Evolutionary conservation across 2,888 invertebrate species (phyloP).

Genomic region (Ormyrus thymus): DNA sequence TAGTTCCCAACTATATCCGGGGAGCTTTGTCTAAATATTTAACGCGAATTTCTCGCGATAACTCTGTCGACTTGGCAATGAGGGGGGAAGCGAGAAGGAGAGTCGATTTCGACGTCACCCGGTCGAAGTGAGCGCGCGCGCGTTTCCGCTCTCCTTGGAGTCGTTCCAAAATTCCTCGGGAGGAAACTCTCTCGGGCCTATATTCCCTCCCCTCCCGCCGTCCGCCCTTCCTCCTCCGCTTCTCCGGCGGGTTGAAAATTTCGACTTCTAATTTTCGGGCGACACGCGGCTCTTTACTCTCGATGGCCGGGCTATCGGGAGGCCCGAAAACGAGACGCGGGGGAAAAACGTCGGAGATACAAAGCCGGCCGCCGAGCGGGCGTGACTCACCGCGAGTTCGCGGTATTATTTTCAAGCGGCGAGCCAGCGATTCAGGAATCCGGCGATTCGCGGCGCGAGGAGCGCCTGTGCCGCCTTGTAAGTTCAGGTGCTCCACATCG

Average conservation of each 20-base stretch:
- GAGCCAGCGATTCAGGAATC: background rate
- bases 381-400: constrained; percentile 29
- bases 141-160: constrained; percentile 51
- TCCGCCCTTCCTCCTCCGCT: background rate
- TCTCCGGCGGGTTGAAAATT: constrained; percentile 8
- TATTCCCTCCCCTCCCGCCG: background rate
- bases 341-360: background rate
- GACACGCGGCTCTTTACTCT: background rate
- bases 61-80: constrained; percentile 9
- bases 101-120: constrained; percentile 46
- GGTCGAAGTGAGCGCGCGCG: constrained; percentile 3
- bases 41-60: constrained; percentile 36
- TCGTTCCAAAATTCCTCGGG: constrained; percentile 48
- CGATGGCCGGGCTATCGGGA: background rate
- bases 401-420: constrained; percentile 5
- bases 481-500: no score
- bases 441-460: background rate
- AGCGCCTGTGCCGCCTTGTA: no score
- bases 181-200: constrained; percentile 17
- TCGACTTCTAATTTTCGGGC: constrained; percentile 29
- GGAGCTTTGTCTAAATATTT: constrained; percentile 44
- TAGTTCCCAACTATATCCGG: no score
- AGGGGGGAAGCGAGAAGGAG: background rate
- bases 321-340: background rate
- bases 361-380: background rate